Percentiles rank a stretch among this genome's conserved stretches.
Evolutionary conservation across 2,888 invertebrate genomes (phyloP).

Genomic region (Tetheella fluctuosa): DNA sequence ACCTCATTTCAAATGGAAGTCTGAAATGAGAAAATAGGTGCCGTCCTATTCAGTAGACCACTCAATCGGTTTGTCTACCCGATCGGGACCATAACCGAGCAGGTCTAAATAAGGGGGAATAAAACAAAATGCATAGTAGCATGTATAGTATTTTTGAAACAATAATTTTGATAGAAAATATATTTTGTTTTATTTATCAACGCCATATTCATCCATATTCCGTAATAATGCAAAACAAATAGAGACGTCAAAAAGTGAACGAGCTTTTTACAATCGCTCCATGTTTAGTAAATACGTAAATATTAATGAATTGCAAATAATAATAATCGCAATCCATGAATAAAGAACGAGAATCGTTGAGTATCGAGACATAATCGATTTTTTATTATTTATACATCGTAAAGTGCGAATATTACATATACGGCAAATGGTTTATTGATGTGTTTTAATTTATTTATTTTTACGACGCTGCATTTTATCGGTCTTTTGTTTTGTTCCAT

Average conservation of each 20-base stretch:
- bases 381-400: constrained; percentile 33
- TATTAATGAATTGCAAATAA: constrained; percentile 26
- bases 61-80: too few relatives aligned
- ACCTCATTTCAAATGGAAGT: too few relatives aligned
- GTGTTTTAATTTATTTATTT: constrained; percentile 15
- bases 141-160: too few relatives aligned
- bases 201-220: too few relatives aligned
- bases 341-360: constrained; percentile 35
- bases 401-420: constrained; percentile 13
- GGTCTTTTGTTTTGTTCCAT: background rate
- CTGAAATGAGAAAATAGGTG: too few relatives aligned
- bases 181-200: too few relatives aligned
- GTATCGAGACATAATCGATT: constrained; percentile 38
- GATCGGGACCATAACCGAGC: too few relatives aligned
- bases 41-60: too few relatives aligned
- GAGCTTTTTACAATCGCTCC: constrained; percentile 29
- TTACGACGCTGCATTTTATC: constrained; percentile 14
- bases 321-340: constrained; percentile 42
- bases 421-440: constrained; percentile 7
- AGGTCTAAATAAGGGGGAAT: too few relatives aligned
- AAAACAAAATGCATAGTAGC: too few relatives aligned
- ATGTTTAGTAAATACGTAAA: constrained; percentile 24
- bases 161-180: constrained; percentile 21
- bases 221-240: constrained; percentile 41
- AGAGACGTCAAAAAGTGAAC: constrained; percentile 25